Evolutionary conservation across 2,113 vertebrate genomes (phyloP), one percentile per base, ranked within the genome.

Genomic region (Eulemur macaco): DNA sequence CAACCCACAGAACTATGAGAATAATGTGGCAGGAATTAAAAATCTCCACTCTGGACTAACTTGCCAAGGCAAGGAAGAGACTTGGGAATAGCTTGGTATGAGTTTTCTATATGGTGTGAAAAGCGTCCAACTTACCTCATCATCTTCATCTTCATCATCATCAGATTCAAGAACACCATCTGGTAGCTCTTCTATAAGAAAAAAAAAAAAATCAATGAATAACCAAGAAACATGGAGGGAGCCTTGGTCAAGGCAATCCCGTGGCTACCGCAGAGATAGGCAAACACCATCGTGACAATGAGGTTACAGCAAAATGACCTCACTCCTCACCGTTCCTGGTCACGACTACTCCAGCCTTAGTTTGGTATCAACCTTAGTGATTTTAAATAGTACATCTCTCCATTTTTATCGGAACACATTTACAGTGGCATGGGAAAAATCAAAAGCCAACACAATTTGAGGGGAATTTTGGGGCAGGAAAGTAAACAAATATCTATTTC

Each of bases 141-240:
- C 99, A 0, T 99, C 99, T 18, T 99, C 99, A 45, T 99, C 99
- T 74, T 99, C 99, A 74, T 99, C 99, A 71, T 99, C 99, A 8
- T 99, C 99, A 52, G 99, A 99, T 71, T 99, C 99, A 47, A 98
- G 66, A 11, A 81, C 98, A 12, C 99, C 99, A 90, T 99, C 99
- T 39, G 97, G 94, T 0, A 96, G 96, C n/a, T 99, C 99, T 92
- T 98, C 99, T 99, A 74, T 17, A 94, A 96, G 96, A 15, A 74
- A 96, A 94, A 96, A 94, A 96, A 8, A 31, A 10, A 27, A 71
- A 76, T 77, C 13, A 6, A 1, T 27, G 60, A 86, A 7, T 20
- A 25, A 27, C 63, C 0, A 7, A 0, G 8, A 82, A 7, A 47
- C 25, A 15, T 27, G 39, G 82, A 2, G 13, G 77, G 42, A 73